Percentiles rank a stretch among this genome's conserved stretches.
phyloP scores from a whole-genome alignment of 2,113 vertebrate genomes.

The Phaetusa simplex region DNA sequence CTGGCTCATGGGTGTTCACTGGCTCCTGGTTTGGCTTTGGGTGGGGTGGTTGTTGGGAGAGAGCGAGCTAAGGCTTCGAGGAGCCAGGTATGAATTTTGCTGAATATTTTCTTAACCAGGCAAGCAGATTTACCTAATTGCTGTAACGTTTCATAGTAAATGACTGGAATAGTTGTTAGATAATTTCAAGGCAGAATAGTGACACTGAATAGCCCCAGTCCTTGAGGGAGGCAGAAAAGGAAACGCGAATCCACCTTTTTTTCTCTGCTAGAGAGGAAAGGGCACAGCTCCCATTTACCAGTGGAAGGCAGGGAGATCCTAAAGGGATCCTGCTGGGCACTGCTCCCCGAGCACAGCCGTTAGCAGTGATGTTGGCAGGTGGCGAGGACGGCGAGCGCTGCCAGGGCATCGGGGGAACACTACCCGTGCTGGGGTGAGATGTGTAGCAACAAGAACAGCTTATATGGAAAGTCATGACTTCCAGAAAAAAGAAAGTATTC shows the following conservation, averaged over 20 bases:
- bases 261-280: background rate
- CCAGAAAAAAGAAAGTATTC: background rate
- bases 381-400: background rate
- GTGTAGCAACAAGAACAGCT: background rate
- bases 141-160: background rate
- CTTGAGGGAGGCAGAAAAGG: background rate
- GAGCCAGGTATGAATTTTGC: background rate
- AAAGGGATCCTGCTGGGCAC: background rate
- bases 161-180: background rate
- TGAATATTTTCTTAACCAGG: background rate
- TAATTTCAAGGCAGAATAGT: background rate
- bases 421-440: rapidly evolving
- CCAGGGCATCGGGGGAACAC: background rate
- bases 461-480: background rate
- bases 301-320: background rate
- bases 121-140: background rate
- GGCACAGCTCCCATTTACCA: background rate
- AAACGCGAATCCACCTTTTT: background rate
- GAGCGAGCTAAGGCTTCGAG: background rate
- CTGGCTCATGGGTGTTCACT: background rate
- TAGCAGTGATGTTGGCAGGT: background rate
- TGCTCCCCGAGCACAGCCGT: background rate
- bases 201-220: background rate
- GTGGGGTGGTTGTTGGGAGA: background rate
- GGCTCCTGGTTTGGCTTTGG: background rate